phyloP scores from a whole-genome alignment of 2,888 invertebrate genomes.

The Athalia cordata region DNA sequence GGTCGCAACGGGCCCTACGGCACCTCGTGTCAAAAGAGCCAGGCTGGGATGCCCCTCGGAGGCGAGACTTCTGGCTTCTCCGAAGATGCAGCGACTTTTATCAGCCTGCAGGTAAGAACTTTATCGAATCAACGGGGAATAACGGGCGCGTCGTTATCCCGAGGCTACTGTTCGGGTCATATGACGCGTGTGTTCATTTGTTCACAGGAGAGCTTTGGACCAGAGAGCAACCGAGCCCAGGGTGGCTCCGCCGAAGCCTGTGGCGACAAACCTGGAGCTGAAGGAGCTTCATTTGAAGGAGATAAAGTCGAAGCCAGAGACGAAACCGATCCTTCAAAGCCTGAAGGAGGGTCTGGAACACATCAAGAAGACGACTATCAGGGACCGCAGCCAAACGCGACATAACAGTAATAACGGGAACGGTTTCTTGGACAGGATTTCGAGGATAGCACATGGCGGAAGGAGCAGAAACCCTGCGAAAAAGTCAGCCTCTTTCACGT shows the following conservation, averaged over 20 bases:
- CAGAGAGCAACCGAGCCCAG: slow-evolving; percentile 69
- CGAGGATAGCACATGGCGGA: slow-evolving; percentile 69
- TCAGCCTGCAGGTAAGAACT: slow-evolving; percentile 71
- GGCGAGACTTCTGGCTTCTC: slow-evolving; percentile 71
- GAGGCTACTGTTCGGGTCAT: neutral
- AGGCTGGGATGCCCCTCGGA: slow-evolving; percentile 71
- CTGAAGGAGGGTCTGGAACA: slow-evolving; percentile 68
- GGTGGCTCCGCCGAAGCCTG: slow-evolving; percentile 67
- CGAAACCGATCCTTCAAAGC: slow-evolving; percentile 69
- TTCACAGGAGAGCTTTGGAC: slow-evolving; percentile 68
- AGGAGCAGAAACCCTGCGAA: slow-evolving; percentile 69
- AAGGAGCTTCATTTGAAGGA: slow-evolving; percentile 68
- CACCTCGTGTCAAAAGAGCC: slow-evolving; percentile 68
- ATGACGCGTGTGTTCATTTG: neutral
- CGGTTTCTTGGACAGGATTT: slow-evolving; percentile 66
- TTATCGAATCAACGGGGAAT: neutral
- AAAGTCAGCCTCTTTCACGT: slow-evolving; percentile 70
- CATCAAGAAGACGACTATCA: slow-evolving; percentile 68
- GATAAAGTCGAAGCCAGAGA: slow-evolving; percentile 67
- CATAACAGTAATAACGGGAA: slow-evolving; percentile 56
- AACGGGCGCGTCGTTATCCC: neutral
- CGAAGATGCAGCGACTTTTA: slow-evolving; percentile 73
- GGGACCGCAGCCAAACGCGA: slow-evolving; percentile 63
- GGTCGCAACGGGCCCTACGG: slow-evolving; percentile 70
- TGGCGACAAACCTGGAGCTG: slow-evolving; percentile 58